phyloP scores from a whole-genome alignment of 2,797 vertebrate genomes.

The Balearica regulorum region DNA sequence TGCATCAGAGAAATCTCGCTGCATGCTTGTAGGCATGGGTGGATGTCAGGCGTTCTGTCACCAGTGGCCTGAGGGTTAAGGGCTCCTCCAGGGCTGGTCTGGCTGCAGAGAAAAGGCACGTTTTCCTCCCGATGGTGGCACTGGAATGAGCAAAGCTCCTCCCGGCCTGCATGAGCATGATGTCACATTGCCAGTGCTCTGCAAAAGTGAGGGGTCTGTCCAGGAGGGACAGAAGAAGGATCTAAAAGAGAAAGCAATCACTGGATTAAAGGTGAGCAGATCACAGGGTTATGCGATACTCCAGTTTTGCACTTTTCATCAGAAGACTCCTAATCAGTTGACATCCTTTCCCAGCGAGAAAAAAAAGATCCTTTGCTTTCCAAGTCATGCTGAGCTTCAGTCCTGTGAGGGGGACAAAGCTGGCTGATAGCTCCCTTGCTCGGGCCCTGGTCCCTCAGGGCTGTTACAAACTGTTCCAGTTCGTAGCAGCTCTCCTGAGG shows the following conservation, averaged over 20 bases:
- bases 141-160: background rate
- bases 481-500: background rate
- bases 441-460: background rate
- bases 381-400: background rate
- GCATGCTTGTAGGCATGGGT: background rate
- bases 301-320: background rate
- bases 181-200: background rate
- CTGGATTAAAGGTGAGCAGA: background rate
- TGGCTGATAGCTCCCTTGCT: background rate
- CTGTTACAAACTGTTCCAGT: background rate
- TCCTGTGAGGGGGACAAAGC: background rate
- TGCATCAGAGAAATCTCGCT: background rate
- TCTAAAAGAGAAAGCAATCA: background rate
- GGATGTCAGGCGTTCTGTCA: background rate
- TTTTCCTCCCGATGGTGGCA: background rate
- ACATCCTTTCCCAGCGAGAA: background rate
- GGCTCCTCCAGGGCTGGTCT: background rate
- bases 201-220: background rate
- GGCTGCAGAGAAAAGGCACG: background rate
- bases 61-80: background rate
- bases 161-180: background rate
- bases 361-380: background rate
- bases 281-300: background rate
- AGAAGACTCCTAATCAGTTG: background rate
- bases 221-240: background rate